Conservation (phyloP, 2,113 vertebrate genomes). For the Pagrus major region DNA sequence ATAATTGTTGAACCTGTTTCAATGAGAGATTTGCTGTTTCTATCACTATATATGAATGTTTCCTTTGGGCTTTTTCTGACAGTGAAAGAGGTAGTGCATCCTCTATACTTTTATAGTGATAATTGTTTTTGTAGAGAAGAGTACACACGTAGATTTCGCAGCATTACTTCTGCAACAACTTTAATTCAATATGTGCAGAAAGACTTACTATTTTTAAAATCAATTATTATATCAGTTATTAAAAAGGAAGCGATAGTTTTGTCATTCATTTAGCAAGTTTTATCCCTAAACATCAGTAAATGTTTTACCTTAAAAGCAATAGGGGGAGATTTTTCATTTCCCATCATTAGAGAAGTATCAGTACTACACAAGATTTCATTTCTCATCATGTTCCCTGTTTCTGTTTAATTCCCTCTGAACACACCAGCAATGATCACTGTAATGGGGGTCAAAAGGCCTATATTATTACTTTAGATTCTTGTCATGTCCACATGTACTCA, state of each 20-base stretch:
- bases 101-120: background rate
- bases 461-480: background rate
- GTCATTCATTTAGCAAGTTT: background rate
- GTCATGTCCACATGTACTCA: background rate
- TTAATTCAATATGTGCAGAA: background rate
- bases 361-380: background rate
- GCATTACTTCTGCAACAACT: background rate
- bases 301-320: background rate
- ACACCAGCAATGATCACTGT: background rate
- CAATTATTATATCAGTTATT: background rate
- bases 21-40: background rate
- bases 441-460: constrained; percentile 2
- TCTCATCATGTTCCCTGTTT: background rate
- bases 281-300: background rate
- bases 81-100: background rate
- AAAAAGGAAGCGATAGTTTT: background rate
- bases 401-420: background rate
- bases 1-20: background rate
- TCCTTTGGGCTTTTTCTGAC: background rate
- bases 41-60: background rate
- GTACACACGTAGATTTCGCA: background rate
- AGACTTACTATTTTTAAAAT: too few relatives aligned
- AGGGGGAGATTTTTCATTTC: background rate
- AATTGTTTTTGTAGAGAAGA: background rate
- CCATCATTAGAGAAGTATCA: background rate